phyloP scores from a whole-genome alignment of 2,113 vertebrate species.

The Dipodomys spectabilis region DNA sequence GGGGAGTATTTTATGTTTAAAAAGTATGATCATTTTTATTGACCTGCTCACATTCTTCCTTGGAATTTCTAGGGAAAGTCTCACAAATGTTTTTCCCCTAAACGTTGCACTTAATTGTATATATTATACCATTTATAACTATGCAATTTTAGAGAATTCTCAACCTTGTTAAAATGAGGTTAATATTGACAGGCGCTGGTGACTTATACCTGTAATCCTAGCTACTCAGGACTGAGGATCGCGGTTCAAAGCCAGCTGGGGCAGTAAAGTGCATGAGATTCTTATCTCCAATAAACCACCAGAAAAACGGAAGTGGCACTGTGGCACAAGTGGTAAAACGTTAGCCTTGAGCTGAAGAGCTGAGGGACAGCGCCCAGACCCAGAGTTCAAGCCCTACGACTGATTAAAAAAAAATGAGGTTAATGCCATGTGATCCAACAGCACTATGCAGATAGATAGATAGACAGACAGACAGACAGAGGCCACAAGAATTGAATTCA shows the following conservation, averaged over 20 bases:
- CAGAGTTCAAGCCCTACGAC: too few species aligned
- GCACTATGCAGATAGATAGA: neutral
- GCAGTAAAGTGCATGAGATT: too few species aligned
- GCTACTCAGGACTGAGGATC: too few species aligned
- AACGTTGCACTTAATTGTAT: neutral
- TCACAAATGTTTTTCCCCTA: neutral
- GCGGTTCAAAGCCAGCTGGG: too few species aligned
- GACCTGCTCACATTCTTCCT: neutral
- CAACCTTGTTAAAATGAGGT: neutral
- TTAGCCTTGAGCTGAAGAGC: too few species aligned
- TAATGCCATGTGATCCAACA: neutral
- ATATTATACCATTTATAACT: conserved; percentile 5
- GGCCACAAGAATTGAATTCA: neutral
- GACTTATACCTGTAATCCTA: too few species aligned
- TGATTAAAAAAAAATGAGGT: neutral
- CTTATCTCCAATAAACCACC: too few species aligned
- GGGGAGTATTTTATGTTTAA: neutral
- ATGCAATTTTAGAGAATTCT: neutral
- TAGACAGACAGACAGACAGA: too few species aligned
- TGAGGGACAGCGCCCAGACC: too few species aligned
- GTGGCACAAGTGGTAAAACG: too few species aligned
- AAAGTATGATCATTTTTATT: neutral
- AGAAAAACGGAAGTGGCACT: too few species aligned
- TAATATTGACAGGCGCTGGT: neutral
- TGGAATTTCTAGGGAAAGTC: neutral